Conservation (phyloP, 2,888 invertebrate genomes). For the Cosmorhoe ocellata region DNA sequence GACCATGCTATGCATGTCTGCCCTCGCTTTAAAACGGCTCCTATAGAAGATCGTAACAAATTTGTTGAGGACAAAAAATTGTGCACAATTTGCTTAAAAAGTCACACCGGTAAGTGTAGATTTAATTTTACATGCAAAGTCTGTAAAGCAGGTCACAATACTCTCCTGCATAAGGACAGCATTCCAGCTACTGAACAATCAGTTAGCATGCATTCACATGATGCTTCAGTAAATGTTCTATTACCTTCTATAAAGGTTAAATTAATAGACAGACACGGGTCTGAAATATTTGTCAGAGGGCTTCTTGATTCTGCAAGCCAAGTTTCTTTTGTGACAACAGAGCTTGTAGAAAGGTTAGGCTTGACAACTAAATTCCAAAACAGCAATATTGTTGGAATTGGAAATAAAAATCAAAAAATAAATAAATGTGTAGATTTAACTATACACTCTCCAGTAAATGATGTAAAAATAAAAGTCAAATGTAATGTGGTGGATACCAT, state of each 20-base stretch:
- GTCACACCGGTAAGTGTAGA: slow-evolving; percentile 5
- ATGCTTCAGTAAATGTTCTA: background rate
- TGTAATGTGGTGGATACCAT: background rate
- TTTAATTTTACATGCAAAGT: slow-evolving; percentile 3
- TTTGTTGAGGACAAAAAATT: slow-evolving; percentile 9
- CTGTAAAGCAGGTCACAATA: slow-evolving; percentile 11
- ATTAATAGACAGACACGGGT: background rate
- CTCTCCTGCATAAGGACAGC: slow-evolving; percentile 9
- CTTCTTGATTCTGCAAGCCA: slow-evolving; percentile 1
- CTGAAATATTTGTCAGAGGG: background rate
- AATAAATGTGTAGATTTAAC: background rate
- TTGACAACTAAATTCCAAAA: background rate
- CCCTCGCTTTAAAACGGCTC: slow-evolving; percentile 9
- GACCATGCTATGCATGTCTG: slow-evolving; percentile 10
- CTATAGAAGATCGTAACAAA: slow-evolving; percentile 1
- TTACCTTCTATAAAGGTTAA: background rate
- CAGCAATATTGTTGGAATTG: background rate
- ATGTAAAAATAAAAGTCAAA: background rate
- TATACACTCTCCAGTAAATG: background rate
- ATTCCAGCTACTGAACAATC: background rate
- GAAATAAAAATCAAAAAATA: background rate
- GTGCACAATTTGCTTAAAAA: slow-evolving; percentile 6
- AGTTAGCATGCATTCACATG: background rate
- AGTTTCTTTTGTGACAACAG: background rate
- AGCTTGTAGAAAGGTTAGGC: background rate